These are phyloP conservation scores for Prunella himalayana DNA, from an alignment of 2,113 vertebrate genomes.

Conservation along the genomic window DNA sequence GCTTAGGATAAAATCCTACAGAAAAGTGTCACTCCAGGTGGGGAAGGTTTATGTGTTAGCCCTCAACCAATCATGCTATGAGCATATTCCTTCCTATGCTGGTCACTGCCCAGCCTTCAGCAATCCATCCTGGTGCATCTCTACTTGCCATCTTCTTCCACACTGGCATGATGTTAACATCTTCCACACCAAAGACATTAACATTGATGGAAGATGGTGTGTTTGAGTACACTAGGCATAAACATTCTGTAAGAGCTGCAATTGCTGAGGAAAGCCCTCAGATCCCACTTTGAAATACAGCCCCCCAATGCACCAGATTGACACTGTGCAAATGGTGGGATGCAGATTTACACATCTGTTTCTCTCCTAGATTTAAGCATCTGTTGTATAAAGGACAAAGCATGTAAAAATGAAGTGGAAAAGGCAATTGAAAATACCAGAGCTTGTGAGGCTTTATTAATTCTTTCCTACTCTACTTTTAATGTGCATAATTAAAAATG, in stretches of 20 bases:
- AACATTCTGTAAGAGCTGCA: neutral
- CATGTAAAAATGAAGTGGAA: neutral
- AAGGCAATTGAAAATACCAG: neutral
- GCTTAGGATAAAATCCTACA: neutral
- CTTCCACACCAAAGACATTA: neutral
- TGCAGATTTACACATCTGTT: neutral
- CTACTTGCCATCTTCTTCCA: neutral
- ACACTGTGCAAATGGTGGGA: fast-evolving
- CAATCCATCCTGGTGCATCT: neutral
- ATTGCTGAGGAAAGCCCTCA: neutral
- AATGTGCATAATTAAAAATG: neutral
- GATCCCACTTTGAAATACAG: neutral
- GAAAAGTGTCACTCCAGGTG: constrained; percentile 4
- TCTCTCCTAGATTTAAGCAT: neutral
- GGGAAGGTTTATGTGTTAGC: neutral
- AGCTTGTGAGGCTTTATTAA: neutral
- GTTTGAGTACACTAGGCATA: neutral
- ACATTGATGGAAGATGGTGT: fast-evolving
- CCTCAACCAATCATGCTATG: fast-evolving
- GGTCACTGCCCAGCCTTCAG: neutral
- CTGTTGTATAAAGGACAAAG: neutral
- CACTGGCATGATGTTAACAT: neutral
- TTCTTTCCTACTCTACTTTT: neutral
- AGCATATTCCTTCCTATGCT: neutral
- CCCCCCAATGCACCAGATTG: fast-evolving